Conservation (phyloP, 2,888 invertebrate genomes). For the Adela reaumurella region DNA sequence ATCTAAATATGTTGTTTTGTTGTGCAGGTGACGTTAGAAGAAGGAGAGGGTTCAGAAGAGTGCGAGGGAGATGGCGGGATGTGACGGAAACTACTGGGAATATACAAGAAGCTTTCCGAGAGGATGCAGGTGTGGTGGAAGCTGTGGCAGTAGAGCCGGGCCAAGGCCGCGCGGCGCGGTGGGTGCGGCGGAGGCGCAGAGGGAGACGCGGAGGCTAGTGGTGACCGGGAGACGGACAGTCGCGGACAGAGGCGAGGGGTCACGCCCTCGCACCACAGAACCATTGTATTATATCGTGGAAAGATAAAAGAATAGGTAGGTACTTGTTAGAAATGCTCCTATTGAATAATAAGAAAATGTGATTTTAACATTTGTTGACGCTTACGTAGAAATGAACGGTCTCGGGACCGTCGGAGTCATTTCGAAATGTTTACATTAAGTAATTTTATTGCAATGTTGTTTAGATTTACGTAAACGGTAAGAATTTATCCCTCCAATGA, state of each 20-base stretch:
- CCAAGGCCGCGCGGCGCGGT: conserved; percentile 8
- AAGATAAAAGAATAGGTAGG: background rate
- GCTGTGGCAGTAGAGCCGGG: conserved; percentile 61
- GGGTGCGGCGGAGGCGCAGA: conserved; percentile 13
- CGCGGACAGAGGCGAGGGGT: no score
- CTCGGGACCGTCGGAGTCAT: conserved; percentile 37
- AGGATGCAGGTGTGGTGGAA: conserved; percentile 88
- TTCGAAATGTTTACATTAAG: conserved; percentile 48
- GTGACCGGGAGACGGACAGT: conserved; percentile 3
- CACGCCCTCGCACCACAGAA: background rate
- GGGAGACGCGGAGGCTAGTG: conserved; percentile 5
- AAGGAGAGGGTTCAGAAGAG: conserved; percentile 70
- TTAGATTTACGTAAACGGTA: conserved; percentile 50
- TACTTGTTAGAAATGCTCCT: conserved; percentile 13
- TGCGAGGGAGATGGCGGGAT: conserved; percentile 66
- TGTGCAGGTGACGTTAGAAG: conserved; percentile 78
- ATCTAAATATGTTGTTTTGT: conserved; percentile 8
- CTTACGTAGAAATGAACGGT: conserved; percentile 49
- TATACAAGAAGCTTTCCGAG: conserved; percentile 86
- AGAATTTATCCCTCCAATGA: conserved; percentile 53
- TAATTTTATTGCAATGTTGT: conserved; percentile 49
- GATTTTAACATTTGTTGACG: conserved; percentile 41
- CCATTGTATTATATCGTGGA: background rate
- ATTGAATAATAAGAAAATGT: conserved; percentile 31
- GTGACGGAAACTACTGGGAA: conserved; percentile 91